These are phyloP conservation scores for Pogonophryne albipinna DNA, from an alignment of 2,797 vertebrate species.

Conservation along the genomic window DNA sequence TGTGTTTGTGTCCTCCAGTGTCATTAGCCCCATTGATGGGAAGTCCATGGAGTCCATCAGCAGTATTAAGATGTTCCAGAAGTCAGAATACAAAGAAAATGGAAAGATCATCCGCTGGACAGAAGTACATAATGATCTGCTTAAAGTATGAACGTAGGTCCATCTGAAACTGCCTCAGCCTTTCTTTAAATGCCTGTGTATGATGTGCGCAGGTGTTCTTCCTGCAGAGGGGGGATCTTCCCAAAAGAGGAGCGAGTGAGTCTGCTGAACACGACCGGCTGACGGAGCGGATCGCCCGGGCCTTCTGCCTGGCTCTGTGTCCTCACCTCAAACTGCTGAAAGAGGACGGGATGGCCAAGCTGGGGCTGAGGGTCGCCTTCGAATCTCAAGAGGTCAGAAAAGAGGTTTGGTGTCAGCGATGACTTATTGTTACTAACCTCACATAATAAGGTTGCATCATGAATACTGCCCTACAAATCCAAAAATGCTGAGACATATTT, in stretches of 20 bases:
- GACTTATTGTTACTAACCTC: not conserved
- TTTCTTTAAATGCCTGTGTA: not conserved
- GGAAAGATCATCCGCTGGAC: conserved; percentile 99
- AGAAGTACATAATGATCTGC: conserved; percentile 84
- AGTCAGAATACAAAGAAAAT: conserved; percentile 97
- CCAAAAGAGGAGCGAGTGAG: conserved; percentile 86
- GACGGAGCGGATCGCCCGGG: conserved; percentile 94
- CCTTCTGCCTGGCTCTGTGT: conserved; percentile 94
- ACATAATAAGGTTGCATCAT: not conserved
- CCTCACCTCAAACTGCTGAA: conserved; percentile 96
- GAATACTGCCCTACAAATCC: not conserved
- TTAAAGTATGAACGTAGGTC: not conserved
- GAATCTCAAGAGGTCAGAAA: conserved; percentile 92
- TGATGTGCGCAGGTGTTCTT: conserved; percentile 90
- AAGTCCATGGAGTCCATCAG: conserved; percentile 97
- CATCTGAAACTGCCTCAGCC: not conserved
- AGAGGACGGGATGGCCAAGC: conserved; percentile 97
- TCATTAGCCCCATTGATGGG: conserved; percentile 96
- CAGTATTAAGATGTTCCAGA: conserved; percentile 96
- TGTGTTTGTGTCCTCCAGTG: conserved; percentile 76
- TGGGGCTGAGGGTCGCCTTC: conserved; percentile 94
- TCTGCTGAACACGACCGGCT: conserved; percentile 93
- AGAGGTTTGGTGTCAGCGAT: not conserved
- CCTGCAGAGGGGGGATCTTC: conserved; percentile 90
- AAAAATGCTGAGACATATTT: not conserved